Conservation (phyloP, 2,888 invertebrate species). For the Phania funesta region DNA sequence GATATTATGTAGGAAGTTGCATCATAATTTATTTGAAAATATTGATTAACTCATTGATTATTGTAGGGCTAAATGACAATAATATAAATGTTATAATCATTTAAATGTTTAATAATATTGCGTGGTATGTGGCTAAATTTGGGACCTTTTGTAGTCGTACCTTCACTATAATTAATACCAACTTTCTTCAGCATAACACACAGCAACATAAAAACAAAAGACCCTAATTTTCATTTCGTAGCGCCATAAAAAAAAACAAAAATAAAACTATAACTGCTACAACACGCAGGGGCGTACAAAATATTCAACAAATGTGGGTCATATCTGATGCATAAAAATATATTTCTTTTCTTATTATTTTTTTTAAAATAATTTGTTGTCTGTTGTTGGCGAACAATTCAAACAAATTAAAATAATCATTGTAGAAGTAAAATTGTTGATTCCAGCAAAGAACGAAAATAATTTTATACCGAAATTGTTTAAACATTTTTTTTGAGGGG, state of each 20-base stretch:
- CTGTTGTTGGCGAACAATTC: constrained; percentile 20
- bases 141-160: no score
- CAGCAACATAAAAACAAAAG: no score
- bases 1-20: no score
- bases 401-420: constrained; percentile 25
- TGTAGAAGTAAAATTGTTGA: neutral
- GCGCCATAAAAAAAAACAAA: neutral
- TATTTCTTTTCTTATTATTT: neutral
- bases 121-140: no score
- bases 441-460: constrained; percentile 15
- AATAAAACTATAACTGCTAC: constrained; percentile 8
- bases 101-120: no score
- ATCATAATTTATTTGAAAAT: no score
- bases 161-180: no score
- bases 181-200: no score
- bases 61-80: no score
- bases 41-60: no score
- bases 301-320: constrained; percentile 50
- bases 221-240: neutral
- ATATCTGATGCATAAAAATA: constrained; percentile 53
- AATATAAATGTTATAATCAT: no score
- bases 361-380: constrained; percentile 23
- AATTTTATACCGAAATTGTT: constrained; percentile 31
- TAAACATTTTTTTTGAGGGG: constrained; percentile 26
- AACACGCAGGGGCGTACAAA: constrained; percentile 21